Percentiles rank a stretch among this genome's conserved stretches.
These are phyloP conservation scores for Eufriesea mexicana DNA, from an alignment of 1,140 invertebrate species.

Conservation along the genomic window DNA sequence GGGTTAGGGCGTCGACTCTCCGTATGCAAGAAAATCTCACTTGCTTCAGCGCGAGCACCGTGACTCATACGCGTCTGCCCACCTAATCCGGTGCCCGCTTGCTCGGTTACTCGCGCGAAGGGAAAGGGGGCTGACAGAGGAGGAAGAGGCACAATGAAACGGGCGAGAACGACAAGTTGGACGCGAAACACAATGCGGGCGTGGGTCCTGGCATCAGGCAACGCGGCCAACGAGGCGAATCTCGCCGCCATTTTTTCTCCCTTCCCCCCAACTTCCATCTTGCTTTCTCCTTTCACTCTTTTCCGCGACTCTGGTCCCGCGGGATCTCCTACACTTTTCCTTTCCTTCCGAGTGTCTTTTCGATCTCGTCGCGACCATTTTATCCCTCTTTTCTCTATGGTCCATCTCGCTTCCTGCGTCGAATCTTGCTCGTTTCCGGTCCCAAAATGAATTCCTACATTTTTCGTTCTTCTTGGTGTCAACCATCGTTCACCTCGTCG, in stretches of 20 bases:
- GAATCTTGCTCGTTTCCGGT: too few species aligned
- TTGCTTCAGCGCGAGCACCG: constrained; percentile 49
- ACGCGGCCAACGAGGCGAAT: constrained; percentile 64
- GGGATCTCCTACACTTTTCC: constrained; percentile 55
- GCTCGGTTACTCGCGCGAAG: constrained; percentile 27
- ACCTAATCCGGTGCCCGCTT: constrained; percentile 67
- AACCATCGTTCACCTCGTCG: too few species aligned
- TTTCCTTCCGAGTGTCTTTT: not conserved
- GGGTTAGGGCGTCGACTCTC: constrained; percentile 73
- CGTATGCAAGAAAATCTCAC: constrained; percentile 66
- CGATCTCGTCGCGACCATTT: too few species aligned
- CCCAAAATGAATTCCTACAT: too few species aligned
- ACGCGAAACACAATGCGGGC: constrained; percentile 70
- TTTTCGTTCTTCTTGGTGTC: too few species aligned
- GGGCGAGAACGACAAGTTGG: constrained; percentile 70
- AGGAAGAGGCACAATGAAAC: constrained; percentile 62
- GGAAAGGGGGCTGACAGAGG: constrained; percentile 40
- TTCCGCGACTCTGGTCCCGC: not conserved
- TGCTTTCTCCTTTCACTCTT: constrained; percentile 7
- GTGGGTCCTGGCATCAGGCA: constrained; percentile 64
- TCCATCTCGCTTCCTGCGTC: too few species aligned
- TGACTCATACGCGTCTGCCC: constrained; percentile 72
- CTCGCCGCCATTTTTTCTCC: constrained; percentile 30
- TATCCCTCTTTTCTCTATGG: too few species aligned
- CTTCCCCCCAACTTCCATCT: not conserved